These are phyloP conservation scores for Simalia tracyae DNA, from an alignment of 2,797 vertebrate genomes.

Conservation along the genomic window DNA sequence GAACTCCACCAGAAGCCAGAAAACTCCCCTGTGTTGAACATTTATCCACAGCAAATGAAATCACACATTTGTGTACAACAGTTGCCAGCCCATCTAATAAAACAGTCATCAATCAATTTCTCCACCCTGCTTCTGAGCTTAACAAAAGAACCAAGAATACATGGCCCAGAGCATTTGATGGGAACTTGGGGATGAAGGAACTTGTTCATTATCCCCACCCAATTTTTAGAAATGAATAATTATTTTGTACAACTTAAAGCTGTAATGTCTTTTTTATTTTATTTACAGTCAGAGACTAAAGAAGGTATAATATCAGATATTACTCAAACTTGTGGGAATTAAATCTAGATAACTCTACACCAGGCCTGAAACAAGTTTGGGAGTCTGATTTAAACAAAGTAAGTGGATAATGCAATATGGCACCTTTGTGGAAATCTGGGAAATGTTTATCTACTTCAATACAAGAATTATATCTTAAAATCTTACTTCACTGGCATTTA, in stretches of 20 bases:
- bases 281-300: not conserved
- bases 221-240: not conserved
- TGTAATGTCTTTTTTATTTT: not conserved
- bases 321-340: not conserved
- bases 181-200: not conserved
- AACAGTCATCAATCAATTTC: not conserved
- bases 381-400: not conserved
- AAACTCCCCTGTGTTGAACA: slow-evolving; percentile 20
- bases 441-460: not conserved
- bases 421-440: not conserved
- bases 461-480: not conserved
- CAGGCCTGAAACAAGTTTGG: not conserved
- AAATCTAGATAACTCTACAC: not conserved
- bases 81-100: not conserved
- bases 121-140: not conserved
- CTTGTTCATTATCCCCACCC: not conserved
- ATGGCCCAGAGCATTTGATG: not conserved
- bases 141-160: too few species aligned
- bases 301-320: not conserved
- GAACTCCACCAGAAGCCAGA: slow-evolving; percentile 33
- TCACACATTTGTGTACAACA: not conserved
- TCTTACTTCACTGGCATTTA: not conserved
- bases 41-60: not conserved
- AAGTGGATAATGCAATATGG: not conserved
- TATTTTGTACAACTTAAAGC: not conserved